These are phyloP conservation scores for Ormyrus pomaceus DNA, from an alignment of 2,888 invertebrate genomes.

Conservation along the genomic window DNA sequence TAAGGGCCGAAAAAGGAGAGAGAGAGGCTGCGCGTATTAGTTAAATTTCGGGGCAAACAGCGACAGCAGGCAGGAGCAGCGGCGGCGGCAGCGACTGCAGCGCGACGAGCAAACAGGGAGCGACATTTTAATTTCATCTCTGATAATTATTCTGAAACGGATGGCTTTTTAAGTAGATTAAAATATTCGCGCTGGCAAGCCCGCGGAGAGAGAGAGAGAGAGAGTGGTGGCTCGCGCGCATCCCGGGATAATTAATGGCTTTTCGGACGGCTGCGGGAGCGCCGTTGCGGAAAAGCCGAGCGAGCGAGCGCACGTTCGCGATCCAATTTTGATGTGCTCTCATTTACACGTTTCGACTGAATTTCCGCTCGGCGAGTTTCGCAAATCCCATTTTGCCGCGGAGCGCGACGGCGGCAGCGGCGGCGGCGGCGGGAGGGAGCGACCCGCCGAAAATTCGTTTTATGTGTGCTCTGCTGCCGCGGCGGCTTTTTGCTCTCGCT, in stretches of 20 bases:
- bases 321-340: constrained; percentile 43
- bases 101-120: constrained; percentile 59
- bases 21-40: constrained; percentile 52
- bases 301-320: background rate
- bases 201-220: no score
- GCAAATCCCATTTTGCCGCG: constrained; percentile 59
- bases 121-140: constrained; percentile 74
- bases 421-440: no score
- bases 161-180: constrained; percentile 75
- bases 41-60: constrained; percentile 70
- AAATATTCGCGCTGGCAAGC: constrained; percentile 61
- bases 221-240: constrained; percentile 50
- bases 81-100: constrained; percentile 61
- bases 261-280: constrained; percentile 57
- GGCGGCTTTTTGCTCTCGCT: no score
- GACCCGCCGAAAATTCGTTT: constrained; percentile 11
- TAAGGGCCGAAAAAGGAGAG: background rate
- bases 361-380: constrained; percentile 61
- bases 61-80: constrained; percentile 66
- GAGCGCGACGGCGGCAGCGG: background rate
- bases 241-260: constrained; percentile 72
- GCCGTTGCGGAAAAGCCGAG: constrained; percentile 48
- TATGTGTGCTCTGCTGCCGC: background rate
- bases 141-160: constrained; percentile 73
- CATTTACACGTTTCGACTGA: constrained; percentile 65